phyloP scores from a whole-genome alignment of 2,113 vertebrate genomes.

The Calyptomena viridis region DNA sequence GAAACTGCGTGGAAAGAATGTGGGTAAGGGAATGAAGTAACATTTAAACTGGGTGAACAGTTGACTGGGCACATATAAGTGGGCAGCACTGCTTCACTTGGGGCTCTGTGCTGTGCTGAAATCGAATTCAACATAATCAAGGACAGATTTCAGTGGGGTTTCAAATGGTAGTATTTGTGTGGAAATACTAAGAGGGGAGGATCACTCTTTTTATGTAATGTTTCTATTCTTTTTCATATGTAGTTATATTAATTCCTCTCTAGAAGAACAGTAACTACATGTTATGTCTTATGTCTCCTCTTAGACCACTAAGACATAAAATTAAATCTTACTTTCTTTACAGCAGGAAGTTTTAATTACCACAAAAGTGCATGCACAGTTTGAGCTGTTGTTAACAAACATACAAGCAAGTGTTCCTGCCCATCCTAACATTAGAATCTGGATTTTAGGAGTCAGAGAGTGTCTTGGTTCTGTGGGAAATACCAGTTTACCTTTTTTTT shows the following conservation, averaged over 20 bases:
- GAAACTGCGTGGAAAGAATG: slow-evolving; percentile 36
- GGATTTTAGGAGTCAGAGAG: not conserved
- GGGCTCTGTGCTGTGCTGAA: not conserved
- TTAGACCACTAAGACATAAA: not conserved
- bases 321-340: slow-evolving; percentile 15
- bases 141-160: not conserved
- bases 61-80: slow-evolving; percentile 54
- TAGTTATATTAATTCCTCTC: not conserved
- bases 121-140: not conserved
- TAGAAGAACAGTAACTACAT: not conserved
- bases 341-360: not conserved
- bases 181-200: not conserved
- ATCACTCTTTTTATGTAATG: not conserved
- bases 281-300: not conserved
- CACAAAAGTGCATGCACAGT: not conserved
- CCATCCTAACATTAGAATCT: not conserved
- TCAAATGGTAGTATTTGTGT: not conserved
- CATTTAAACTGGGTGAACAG: slow-evolving; percentile 47
- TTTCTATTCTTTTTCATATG: not conserved
- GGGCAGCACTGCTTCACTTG: slow-evolving; percentile 18
- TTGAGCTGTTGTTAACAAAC: not conserved
- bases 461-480: not conserved
- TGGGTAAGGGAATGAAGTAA: slow-evolving; percentile 55
- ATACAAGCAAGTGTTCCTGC: not conserved
- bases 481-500: not conserved